These are phyloP conservation scores for Natrix natrix DNA, from an alignment of 2,797 vertebrate species.

Conservation along the genomic window DNA sequence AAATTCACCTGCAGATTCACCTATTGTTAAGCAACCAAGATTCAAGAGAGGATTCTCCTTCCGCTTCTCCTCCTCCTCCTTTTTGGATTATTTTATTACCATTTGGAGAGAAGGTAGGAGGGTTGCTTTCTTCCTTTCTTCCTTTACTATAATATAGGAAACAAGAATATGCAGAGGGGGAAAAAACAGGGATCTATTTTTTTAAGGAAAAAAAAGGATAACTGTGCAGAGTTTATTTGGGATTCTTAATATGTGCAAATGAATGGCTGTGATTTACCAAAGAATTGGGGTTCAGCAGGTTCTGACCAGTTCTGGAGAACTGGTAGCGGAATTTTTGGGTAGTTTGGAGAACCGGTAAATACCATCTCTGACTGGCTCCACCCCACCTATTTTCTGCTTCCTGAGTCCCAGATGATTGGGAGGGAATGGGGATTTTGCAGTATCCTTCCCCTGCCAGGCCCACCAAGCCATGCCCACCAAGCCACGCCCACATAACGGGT, in stretches of 20 bases:
- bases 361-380: too few relatives aligned
- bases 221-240: not conserved
- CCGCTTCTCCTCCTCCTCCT: not conserved
- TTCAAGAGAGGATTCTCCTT: not conserved
- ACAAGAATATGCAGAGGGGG: not conserved
- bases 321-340: too few relatives aligned
- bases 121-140: not conserved
- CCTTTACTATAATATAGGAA: not conserved
- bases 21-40: not conserved
- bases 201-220: not conserved
- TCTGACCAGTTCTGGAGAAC: too few relatives aligned
- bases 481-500: too few relatives aligned
- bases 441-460: too few relatives aligned
- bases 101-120: not conserved
- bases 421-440: too few relatives aligned
- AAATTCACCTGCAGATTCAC: not conserved
- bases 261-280: not conserved
- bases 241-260: not conserved
- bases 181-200: not conserved
- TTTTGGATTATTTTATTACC: not conserved
- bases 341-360: too few relatives aligned
- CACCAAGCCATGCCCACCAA: too few relatives aligned
- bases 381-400: too few relatives aligned
- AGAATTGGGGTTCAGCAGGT: not conserved
- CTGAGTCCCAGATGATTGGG: too few relatives aligned